These are phyloP conservation scores for Taphrorychus bicolor DNA, from an alignment of 2,888 invertebrate species.

Conservation along the genomic window DNA sequence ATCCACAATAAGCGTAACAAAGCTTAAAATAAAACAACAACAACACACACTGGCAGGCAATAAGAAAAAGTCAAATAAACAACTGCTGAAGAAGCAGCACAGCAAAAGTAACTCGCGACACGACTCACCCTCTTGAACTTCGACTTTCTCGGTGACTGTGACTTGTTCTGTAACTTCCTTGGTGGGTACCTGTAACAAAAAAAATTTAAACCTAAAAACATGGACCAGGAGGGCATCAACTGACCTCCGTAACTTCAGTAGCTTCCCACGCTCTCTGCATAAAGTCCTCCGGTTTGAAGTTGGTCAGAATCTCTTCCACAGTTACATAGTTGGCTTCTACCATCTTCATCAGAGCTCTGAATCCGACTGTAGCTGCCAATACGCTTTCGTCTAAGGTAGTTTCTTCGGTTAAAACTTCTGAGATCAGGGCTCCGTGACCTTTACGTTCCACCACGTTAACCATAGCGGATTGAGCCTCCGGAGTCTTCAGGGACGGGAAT, in stretches of 20 bases:
- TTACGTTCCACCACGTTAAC: conserved; percentile 85
- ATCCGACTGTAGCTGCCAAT: conserved; percentile 81
- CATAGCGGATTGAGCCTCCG: conserved; percentile 84
- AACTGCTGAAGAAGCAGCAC: no score
- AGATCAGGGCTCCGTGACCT: conserved; percentile 81
- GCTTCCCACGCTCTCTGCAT: conserved; percentile 82
- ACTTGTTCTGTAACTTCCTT: conserved; percentile 60
- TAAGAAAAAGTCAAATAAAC: conserved; percentile 18
- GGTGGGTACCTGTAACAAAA: conserved; percentile 54
- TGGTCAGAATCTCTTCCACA: conserved; percentile 83
- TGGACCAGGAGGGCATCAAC: no score
- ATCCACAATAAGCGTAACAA: no score
- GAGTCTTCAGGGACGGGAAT: conserved; percentile 80
- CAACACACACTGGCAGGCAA: conserved; percentile 45
- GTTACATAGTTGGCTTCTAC: conserved; percentile 80
- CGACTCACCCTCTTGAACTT: conserved; percentile 60
- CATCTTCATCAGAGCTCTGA: conserved; percentile 86
- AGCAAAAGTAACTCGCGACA: conserved; percentile 33
- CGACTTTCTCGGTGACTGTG: conserved; percentile 59
- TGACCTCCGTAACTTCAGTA: conserved; percentile 64
- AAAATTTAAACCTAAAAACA: conserved; percentile 13
- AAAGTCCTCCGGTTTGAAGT: conserved; percentile 85
- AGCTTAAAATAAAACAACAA: conserved; percentile 7
- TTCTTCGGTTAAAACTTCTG: conserved; percentile 83
- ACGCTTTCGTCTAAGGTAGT: conserved; percentile 78